These are phyloP conservation scores for Sebastes hubbsi DNA, from an alignment of 2,797 vertebrate genomes.

Conservation along the genomic window DNA sequence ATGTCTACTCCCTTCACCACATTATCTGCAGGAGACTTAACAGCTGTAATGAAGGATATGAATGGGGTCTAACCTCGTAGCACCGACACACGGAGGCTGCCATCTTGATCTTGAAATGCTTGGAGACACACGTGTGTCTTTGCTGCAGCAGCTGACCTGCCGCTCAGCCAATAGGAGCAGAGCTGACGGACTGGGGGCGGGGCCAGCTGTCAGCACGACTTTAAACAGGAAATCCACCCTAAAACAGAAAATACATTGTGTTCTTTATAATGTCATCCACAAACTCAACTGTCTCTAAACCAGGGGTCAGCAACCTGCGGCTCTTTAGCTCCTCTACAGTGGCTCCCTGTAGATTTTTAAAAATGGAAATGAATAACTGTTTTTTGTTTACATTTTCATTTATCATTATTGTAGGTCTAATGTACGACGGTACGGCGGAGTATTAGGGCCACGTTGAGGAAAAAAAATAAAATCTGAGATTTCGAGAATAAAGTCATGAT, in stretches of 20 bases:
- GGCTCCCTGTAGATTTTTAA: too few species aligned
- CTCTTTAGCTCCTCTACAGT: too few species aligned
- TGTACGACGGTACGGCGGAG: too few species aligned
- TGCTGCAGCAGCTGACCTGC: constrained; percentile 56
- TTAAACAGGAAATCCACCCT: constrained; percentile 39
- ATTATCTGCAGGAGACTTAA: accelerated
- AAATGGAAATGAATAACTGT: too few species aligned
- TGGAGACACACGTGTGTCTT: constrained; percentile 61
- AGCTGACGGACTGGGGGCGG: constrained; percentile 22
- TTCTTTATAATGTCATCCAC: background rate
- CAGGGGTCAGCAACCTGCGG: too few species aligned
- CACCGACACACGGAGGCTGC: constrained; percentile 80
- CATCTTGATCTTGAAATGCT: constrained; percentile 74
- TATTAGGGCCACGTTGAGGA: too few species aligned
- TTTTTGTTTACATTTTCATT: too few species aligned
- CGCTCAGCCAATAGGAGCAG: constrained; percentile 54
- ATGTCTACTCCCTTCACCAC: accelerated
- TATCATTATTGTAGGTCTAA: too few species aligned
- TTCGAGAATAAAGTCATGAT: too few species aligned
- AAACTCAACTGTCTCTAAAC: too few species aligned
- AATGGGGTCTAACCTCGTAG: constrained; percentile 72
- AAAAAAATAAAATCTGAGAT: too few species aligned
- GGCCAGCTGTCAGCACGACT: constrained; percentile 4
- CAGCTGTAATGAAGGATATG: constrained; percentile 1
- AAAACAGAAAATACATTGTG: background rate